These are phyloP conservation scores for Apeira syringaria DNA, from an alignment of 2,888 invertebrate genomes.

Conservation along the genomic window DNA sequence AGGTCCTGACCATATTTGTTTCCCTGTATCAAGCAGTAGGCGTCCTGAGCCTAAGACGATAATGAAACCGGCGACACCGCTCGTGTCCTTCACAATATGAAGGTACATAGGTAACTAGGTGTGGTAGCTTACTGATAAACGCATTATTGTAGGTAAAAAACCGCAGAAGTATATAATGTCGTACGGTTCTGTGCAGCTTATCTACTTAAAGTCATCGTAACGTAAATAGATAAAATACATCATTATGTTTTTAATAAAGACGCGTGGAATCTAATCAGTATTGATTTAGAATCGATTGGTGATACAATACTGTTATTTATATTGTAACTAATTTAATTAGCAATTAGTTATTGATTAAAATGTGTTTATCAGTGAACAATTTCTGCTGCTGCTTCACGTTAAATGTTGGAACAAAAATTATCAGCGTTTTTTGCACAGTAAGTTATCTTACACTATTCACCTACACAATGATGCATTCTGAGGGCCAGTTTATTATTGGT, in stretches of 20 bases:
- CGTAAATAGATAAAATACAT: conserved; percentile 2
- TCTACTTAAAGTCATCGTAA: conserved; percentile 15
- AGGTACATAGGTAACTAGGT: no score
- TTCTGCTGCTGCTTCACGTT: conserved; percentile 52
- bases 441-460: no score
- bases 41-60: no score
- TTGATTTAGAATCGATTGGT: conserved; percentile 2
- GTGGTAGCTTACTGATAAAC: conserved; percentile 6
- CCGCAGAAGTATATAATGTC: neutral
- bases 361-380: conserved; percentile 46
- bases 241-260: conserved; percentile 12
- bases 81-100: no score
- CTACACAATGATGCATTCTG: no score
- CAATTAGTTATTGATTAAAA: conserved; percentile 17
- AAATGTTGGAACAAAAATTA: conserved; percentile 49
- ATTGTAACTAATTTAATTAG: neutral
- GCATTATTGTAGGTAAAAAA: conserved; percentile 6
- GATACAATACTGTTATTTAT: neutral
- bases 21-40: no score
- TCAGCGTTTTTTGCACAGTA: conserved; percentile 46
- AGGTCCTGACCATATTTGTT: no score
- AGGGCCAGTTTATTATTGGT: no score
- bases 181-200: conserved; percentile 12
- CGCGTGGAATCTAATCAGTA: conserved; percentile 21
- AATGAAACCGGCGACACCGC: no score